Evolutionary conservation across 2,797 vertebrate species (phyloP), one percentile per base, ranked within the genome.

Genomic region (Poeciliopsis paucimaculata): DNA sequence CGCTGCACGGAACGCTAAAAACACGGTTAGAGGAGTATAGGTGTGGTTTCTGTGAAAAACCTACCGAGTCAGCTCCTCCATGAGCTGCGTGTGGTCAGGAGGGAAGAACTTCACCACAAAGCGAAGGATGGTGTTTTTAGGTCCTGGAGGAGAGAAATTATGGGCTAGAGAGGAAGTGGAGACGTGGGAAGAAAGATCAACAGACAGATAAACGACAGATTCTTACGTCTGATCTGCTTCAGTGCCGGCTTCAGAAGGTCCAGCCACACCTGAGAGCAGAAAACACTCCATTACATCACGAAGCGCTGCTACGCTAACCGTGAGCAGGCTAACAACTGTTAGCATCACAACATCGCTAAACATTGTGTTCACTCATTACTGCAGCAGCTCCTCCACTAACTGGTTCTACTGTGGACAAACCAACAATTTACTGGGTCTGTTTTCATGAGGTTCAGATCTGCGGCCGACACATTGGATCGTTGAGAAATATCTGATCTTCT

Each of bases 51-150:
- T 43, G 78, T 18, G 78, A n/a, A 28, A 78, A 45, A 91, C 97
- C 90, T 88, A 99, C 98, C 98, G 98, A 91, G 98, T 99, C 88
- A 99, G 95, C 85, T 99, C 98, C 92, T 99, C 98, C 94, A 97
- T 94, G 80, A 99, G 95, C 84, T 98, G 97, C 23, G 97, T 96
- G 1, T 98, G 98, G 93, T 99, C 98, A 46, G 97, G 97, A 53
- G 98, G 98, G 90, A 99, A 99, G 93, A 99, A 99, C 92, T 99
- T 99, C 92, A 99, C 98, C 91, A 98, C 98, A 75, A 99, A 99
- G 66, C 96, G 97, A 70, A 99, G 95, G 86, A 98, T 95, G 78
- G 97, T 95, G 26, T 98, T 97, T 91, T 98, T 98, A n/a, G 98
- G 98, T 88, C 98, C 98, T 99, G 88, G 16, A 45, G 85, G 77